These are phyloP conservation scores for Arbacia lixula DNA, from an alignment of 53 echinoderm and acorn worm genomes.

Conservation along the genomic window DNA sequence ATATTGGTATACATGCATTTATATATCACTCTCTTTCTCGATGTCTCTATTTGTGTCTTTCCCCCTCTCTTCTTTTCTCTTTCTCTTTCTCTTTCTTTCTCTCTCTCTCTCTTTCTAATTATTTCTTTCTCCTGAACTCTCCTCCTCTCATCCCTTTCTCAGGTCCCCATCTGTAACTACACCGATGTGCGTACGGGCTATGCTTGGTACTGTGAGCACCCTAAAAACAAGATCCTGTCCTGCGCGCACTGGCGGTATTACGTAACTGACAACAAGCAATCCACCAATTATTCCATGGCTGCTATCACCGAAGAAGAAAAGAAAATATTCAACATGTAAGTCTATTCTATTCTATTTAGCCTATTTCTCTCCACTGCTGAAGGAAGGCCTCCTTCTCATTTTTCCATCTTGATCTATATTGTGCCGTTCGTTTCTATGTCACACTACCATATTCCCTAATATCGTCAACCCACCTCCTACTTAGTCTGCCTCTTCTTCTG, in stretches of 20 bases:
- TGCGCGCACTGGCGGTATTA: constrained; percentile 28
- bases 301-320: neutral
- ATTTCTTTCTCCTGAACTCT: too few species aligned
- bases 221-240: neutral
- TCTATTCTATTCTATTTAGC: neutral
- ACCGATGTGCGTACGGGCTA: constrained; percentile 42
- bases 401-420: too few species aligned
- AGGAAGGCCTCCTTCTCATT: too few species aligned
- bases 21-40: too few species aligned
- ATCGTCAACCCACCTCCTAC: too few species aligned
- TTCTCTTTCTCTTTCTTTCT: neutral
- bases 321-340: constrained; percentile 3
- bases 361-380: too few species aligned
- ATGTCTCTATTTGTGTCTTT: too few species aligned
- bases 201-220: constrained; percentile 43
- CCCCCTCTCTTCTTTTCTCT: too few species aligned
- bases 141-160: neutral
- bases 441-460: too few species aligned
- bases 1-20: too few species aligned
- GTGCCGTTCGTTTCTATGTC: too few species aligned
- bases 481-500: too few species aligned
- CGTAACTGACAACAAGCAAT: neutral
- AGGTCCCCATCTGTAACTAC: constrained; percentile 21
- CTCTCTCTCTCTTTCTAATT: neutral
- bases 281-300: neutral